Percentiles rank a stretch among this genome's conserved stretches.
phyloP scores from a whole-genome alignment of 2,113 vertebrate genomes.

The Heliornis fulica region DNA sequence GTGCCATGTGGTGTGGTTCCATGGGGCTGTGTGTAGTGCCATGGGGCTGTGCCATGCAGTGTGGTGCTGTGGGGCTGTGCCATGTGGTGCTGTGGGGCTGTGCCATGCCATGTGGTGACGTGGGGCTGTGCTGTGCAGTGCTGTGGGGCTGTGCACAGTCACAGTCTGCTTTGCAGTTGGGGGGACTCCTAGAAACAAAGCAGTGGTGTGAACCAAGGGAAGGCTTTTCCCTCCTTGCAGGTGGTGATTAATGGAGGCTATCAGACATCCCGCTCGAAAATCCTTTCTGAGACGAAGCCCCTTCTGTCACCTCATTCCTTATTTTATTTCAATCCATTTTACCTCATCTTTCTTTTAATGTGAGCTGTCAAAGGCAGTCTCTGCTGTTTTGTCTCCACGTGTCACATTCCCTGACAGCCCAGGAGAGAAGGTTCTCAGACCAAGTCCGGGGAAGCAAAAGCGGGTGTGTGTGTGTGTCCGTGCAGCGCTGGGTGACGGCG shows the following conservation, averaged over 20 bases:
- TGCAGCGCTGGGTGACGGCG: fast-evolving
- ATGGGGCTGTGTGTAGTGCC: fast-evolving
- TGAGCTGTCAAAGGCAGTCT: constrained; percentile 56
- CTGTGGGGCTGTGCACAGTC: fast-evolving
- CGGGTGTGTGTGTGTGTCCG: fast-evolving
- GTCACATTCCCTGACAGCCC: constrained; percentile 31
- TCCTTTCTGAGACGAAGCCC: constrained; percentile 32
- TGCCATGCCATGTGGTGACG: too few species aligned
- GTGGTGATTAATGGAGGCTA: neutral
- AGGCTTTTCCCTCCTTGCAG: neutral
- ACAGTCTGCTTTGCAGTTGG: fast-evolving
- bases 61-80: fast-evolving
- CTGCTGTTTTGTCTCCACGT: neutral
- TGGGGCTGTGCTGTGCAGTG: fast-evolving
- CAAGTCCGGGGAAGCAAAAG: fast-evolving
- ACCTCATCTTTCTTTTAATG: constrained; percentile 50
- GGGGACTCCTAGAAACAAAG: neutral
- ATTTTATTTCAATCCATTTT: constrained; percentile 52
- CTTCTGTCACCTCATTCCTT: constrained; percentile 38
- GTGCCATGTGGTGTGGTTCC: too few species aligned
- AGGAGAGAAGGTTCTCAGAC: neutral
- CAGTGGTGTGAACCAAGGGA: neutral
- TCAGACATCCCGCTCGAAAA: constrained; percentile 16
- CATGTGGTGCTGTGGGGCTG: fast-evolving
- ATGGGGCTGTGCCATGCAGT: fast-evolving